Evolutionary conservation across 1,140 invertebrate species (phyloP).

Genomic region (Pemphigus obesinymphae): DNA sequence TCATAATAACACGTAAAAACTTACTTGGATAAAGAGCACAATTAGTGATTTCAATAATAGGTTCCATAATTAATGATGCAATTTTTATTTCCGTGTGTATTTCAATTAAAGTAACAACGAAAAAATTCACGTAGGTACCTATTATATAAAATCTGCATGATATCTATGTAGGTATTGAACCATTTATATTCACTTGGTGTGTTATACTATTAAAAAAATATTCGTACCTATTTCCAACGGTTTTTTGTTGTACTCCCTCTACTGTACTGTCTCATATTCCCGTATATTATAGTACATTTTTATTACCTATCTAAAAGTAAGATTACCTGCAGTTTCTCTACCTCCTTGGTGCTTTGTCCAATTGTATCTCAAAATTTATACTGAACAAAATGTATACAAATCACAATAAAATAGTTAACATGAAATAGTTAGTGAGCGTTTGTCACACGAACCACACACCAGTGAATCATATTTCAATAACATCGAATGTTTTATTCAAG

Average conservation of each 20-base stretch:
- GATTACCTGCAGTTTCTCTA: background rate
- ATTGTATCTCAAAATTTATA: background rate
- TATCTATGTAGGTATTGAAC: background rate
- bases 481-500: constrained; percentile 22
- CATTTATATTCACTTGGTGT: background rate
- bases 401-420: background rate
- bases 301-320: background rate
- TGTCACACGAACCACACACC: background rate
- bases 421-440: background rate
- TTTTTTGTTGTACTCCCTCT: background rate
- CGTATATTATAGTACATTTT: background rate
- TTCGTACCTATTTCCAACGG: background rate
- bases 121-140: background rate
- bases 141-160: too few relatives aligned
- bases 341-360: background rate
- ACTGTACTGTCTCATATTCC: background rate
- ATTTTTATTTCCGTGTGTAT: background rate
- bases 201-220: constrained; percentile 2
- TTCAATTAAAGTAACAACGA: background rate
- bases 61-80: background rate
- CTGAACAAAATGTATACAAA: background rate
- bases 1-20: constrained; percentile 1
- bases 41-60: background rate
- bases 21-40: constrained; percentile 9
- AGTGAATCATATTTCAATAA: constrained; percentile 22